Evolutionary conservation across 1,140 invertebrate species (phyloP).

Genomic region (Chrysomallon squamiferum): DNA sequence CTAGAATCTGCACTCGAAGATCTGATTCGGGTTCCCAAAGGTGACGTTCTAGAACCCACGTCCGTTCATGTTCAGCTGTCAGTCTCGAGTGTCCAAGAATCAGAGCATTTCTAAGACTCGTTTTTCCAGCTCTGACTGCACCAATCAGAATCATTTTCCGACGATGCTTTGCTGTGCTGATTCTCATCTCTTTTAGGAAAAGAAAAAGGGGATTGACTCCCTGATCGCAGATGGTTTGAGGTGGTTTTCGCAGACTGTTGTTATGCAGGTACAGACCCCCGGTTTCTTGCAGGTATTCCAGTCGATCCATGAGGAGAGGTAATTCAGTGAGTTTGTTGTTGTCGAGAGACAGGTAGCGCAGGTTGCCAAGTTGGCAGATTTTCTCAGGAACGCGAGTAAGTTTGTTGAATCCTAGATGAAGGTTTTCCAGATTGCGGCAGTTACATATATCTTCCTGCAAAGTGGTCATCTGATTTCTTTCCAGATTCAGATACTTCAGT

Average conservation of each 20-base stretch:
- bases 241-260: constrained; percentile 51
- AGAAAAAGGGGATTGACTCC: constrained; percentile 42
- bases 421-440: constrained; percentile 28
- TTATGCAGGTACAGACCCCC: constrained; percentile 40
- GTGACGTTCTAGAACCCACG: constrained; percentile 56
- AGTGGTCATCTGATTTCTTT: constrained; percentile 38
- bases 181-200: constrained; percentile 40
- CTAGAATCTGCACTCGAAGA: constrained; percentile 56
- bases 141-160: constrained; percentile 57
- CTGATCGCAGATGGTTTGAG: constrained; percentile 53
- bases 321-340: constrained; percentile 54
- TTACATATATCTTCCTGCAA: constrained; percentile 36
- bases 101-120: constrained; percentile 53
- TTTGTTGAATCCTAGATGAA: constrained; percentile 38
- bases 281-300: constrained; percentile 41
- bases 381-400: constrained; percentile 39
- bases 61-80: constrained; percentile 50
- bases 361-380: constrained; percentile 40
- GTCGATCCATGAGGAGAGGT: constrained; percentile 49
- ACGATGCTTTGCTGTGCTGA: constrained; percentile 51
- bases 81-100: constrained; percentile 48
- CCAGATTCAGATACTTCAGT: constrained; percentile 36
- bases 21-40: constrained; percentile 56
- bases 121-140: constrained; percentile 54
- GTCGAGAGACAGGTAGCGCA: constrained; percentile 45